A percentile compares a stretch with the other conserved stretches of the same genome.
Evolutionary conservation across 2,888 invertebrate species (phyloP).

Genomic region (Papilio demoleus): DNA sequence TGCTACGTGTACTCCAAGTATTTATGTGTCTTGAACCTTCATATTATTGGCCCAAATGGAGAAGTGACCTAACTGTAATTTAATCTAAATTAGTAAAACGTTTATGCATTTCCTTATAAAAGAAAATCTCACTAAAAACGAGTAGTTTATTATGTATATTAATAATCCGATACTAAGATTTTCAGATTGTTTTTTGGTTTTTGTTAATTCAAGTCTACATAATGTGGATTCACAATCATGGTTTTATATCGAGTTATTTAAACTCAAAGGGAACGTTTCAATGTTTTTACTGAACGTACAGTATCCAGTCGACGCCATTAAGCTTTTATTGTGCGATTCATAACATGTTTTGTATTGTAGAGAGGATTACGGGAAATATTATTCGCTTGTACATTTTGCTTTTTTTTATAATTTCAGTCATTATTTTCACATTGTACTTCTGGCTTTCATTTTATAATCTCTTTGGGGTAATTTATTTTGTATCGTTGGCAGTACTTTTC

Average conservation of each 20-base stretch:
- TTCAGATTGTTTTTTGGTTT: too few relatives aligned
- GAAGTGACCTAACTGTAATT: too few relatives aligned
- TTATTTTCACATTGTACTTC: constrained; percentile 19
- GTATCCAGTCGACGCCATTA: constrained; percentile 20
- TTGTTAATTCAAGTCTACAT: too few relatives aligned
- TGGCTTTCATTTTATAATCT: constrained; percentile 14
- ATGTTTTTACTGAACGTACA: constrained; percentile 9
- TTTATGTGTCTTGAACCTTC: too few relatives aligned
- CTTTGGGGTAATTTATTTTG: background rate
- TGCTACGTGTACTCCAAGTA: too few relatives aligned
- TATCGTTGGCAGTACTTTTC: background rate
- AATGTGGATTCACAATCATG: background rate
- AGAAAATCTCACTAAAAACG: too few relatives aligned
- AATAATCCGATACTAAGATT: too few relatives aligned
- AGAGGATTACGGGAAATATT: constrained; percentile 24
- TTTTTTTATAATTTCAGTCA: constrained; percentile 19
- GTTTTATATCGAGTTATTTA: constrained; percentile 2
- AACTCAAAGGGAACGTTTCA: constrained; percentile 15
- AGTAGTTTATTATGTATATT: too few relatives aligned
- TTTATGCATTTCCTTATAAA: too few relatives aligned
- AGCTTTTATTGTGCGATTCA: constrained; percentile 22
- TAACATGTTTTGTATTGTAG: constrained; percentile 23
- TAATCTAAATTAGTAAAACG: too few relatives aligned
- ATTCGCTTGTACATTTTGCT: constrained; percentile 12
- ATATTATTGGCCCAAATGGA: too few relatives aligned